Conservation (phyloP, 2,797 vertebrate genomes). For the Enteromius thamalakanensis region DNA sequence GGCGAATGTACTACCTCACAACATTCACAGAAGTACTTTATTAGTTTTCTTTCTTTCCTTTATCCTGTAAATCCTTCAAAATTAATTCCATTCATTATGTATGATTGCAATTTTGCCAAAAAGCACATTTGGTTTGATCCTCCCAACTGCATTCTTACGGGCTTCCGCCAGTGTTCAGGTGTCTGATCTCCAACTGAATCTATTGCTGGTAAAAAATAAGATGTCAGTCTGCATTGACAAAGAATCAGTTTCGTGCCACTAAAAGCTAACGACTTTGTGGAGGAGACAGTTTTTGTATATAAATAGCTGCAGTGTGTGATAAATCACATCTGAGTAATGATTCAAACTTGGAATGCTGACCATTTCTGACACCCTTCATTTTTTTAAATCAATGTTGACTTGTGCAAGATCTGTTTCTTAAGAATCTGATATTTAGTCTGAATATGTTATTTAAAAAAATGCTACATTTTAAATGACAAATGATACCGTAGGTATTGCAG, state of each 20-base stretch:
- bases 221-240: not conserved
- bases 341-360: not conserved
- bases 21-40: not conserved
- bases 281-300: not conserved
- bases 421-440: not conserved
- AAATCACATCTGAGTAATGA: not conserved
- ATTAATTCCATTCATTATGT: not conserved
- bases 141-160: not conserved
- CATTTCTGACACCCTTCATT: not conserved
- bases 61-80: not conserved
- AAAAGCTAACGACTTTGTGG: not conserved
- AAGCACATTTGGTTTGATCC: not conserved
- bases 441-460: not conserved
- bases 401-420: not conserved
- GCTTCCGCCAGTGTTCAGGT: not conserved
- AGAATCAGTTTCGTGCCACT: not conserved
- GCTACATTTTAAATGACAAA: not conserved
- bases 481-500: not conserved
- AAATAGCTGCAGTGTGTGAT: not conserved
- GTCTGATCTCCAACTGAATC: not conserved
- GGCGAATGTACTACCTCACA: not conserved
- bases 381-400: not conserved
- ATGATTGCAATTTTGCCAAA: no score
- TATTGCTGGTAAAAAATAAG: not conserved
- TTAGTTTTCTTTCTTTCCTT: not conserved